phyloP scores from a whole-genome alignment of 2,113 vertebrate genomes.

The Lamprotornis superbus region DNA sequence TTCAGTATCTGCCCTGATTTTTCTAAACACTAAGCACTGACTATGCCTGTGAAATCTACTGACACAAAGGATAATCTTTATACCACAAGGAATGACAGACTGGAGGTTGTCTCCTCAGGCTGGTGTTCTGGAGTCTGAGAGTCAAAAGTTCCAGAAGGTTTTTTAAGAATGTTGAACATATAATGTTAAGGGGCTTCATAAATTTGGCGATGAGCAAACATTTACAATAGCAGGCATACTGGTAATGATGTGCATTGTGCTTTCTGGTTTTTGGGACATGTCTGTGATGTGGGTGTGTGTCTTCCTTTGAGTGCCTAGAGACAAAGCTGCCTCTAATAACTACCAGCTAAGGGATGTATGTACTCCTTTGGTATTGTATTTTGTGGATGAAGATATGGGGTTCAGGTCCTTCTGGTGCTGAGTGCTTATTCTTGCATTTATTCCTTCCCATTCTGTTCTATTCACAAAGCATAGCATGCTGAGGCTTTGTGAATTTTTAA shows the following conservation, averaged over 20 bases:
- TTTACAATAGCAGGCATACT: neutral
- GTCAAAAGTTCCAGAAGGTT: neutral
- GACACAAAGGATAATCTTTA: neutral
- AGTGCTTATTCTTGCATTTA: neutral
- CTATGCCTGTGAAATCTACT: neutral
- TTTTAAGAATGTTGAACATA: neutral
- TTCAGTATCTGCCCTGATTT: neutral
- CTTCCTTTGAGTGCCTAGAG: neutral
- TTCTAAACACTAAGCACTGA: neutral
- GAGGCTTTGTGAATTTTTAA: slow-evolving; percentile 9
- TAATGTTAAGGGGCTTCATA: neutral
- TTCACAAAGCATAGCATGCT: neutral
- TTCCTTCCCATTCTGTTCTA: neutral
- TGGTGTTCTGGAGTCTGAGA: neutral
- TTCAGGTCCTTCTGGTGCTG: slow-evolving; percentile 19
- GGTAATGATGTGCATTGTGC: neutral
- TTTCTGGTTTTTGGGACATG: neutral
- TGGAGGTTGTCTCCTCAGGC: neutral
- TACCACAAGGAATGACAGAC: neutral
- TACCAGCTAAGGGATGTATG: neutral
- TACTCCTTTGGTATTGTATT: neutral
- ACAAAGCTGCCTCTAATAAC: neutral
- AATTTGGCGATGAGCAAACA: neutral
- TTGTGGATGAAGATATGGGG: neutral
- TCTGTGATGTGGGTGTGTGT: neutral